Evolutionary conservation across 2,797 vertebrate genomes (phyloP).

Genomic region (Botia kubotai): DNA sequence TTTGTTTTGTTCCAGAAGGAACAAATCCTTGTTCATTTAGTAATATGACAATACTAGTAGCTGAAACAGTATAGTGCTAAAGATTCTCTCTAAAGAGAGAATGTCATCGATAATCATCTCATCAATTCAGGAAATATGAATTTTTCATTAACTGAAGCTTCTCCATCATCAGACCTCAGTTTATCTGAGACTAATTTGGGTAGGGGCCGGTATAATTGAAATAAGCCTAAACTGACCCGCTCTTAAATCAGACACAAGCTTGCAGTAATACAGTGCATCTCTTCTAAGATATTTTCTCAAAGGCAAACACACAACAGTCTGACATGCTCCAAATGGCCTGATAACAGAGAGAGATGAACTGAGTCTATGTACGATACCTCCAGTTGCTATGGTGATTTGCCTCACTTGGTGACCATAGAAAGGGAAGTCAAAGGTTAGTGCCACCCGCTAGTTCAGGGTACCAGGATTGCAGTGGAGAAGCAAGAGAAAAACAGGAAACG

Average conservation of each 20-base stretch:
- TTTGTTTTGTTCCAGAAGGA: constrained; percentile 20
- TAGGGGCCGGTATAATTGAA: not conserved
- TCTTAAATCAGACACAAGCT: not conserved
- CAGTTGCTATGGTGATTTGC: constrained; percentile 94
- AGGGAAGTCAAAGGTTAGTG: constrained; percentile 94
- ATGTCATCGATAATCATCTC: constrained; percentile 23
- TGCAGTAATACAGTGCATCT: not conserved
- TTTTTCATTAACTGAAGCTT: constrained; percentile 49
- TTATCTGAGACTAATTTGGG: constrained; percentile 50
- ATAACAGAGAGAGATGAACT: not conserved
- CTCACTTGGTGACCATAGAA: constrained; percentile 93
- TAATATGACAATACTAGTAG: constrained; percentile 17
- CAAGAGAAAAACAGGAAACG: constrained; percentile 36
- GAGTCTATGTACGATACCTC: constrained; percentile 78
- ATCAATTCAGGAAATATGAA: constrained; percentile 45
- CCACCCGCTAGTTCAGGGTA: constrained; percentile 80
- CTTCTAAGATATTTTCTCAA: not conserved
- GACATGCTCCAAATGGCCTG: not conserved
- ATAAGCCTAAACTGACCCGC: not conserved
- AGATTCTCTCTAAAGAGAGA: not conserved
- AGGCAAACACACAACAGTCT: not conserved
- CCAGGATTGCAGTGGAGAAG: not conserved
- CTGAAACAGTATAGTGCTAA: not conserved
- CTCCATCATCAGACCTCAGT: constrained; percentile 35
- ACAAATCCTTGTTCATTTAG: no score